These are phyloP conservation scores for Scarus forsteni DNA, from an alignment of 2,797 vertebrate species.

Conservation along the genomic window DNA sequence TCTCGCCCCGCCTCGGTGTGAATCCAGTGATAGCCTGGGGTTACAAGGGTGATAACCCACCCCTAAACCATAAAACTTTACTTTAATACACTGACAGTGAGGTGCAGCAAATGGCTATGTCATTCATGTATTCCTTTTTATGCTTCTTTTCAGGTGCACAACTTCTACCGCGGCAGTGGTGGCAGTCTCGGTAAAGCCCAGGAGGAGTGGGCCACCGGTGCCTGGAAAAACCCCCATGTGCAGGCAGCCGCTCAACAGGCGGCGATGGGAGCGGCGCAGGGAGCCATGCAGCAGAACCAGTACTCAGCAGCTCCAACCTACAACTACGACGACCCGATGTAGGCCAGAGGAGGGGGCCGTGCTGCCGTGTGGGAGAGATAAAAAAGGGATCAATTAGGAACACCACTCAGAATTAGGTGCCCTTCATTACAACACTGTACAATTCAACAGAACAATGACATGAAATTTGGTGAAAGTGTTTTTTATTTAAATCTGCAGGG, in stretches of 20 bases:
- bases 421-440: constrained; percentile 68
- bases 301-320: constrained; percentile 97
- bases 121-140: too few relatives aligned
- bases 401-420: constrained; percentile 77
- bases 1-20: too few relatives aligned
- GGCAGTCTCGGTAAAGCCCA: constrained; percentile 97
- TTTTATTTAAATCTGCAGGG: constrained; percentile 42
- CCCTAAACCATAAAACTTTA: too few relatives aligned
- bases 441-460: constrained; percentile 57
- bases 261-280: constrained; percentile 92
- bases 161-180: constrained; percentile 95
- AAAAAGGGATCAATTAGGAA: constrained; percentile 79
- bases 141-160: constrained; percentile 91
- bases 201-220: constrained; percentile 96
- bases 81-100: too few relatives aligned
- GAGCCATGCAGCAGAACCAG: constrained; percentile 89
- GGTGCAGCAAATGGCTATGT: too few relatives aligned
- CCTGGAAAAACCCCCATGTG: constrained; percentile 98
- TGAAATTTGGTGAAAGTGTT: constrained; percentile 41
- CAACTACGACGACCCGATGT: constrained; percentile 97
- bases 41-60: too few relatives aligned
- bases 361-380: constrained; percentile 60
- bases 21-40: too few relatives aligned
- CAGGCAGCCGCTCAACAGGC: constrained; percentile 95
- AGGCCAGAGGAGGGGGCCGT: constrained; percentile 71